Percentiles rank a stretch among this genome's conserved stretches.
Evolutionary conservation across 2,797 vertebrate genomes (phyloP).

Genomic region (Paguma larvata): DNA sequence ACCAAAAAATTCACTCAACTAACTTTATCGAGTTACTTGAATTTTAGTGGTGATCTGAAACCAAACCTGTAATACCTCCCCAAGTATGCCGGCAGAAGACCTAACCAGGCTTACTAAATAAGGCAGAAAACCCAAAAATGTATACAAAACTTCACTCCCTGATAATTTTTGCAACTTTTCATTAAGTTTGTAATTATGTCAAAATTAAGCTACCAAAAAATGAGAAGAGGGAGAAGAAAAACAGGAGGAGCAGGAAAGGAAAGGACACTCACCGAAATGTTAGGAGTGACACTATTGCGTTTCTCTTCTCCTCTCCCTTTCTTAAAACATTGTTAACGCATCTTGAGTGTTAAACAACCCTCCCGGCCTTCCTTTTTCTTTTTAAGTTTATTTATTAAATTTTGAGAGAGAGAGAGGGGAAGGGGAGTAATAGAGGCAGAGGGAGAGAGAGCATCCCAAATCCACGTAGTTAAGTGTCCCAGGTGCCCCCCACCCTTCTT

Average conservation of each 20-base stretch:
- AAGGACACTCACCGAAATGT: neutral
- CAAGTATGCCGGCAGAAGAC: neutral
- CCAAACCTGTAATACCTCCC: neutral
- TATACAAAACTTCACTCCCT: neutral
- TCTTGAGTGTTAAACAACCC: neutral
- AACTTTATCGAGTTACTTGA: neutral
- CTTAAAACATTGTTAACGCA: neutral
- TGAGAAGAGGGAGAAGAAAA: neutral
- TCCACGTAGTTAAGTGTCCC: no score
- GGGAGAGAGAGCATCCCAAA: no score
- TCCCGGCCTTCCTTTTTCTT: neutral
- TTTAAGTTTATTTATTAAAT: no score
- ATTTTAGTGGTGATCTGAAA: neutral
- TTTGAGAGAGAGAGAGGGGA: no score
- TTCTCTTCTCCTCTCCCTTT: neutral
- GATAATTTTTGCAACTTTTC: neutral
- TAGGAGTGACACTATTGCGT: neutral
- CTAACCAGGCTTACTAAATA: neutral
- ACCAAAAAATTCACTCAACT: neutral
- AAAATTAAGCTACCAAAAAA: slow-evolving; percentile 42
- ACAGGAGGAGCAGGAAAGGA: neutral
- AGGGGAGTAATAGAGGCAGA: no score
- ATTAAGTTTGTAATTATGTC: slow-evolving; percentile 13
- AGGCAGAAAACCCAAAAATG: neutral
- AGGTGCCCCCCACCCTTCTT: neutral